These are phyloP conservation scores for Akabosia matsudoensis DNA, from an alignment of 1,140 invertebrate species.

Conservation along the genomic window DNA sequence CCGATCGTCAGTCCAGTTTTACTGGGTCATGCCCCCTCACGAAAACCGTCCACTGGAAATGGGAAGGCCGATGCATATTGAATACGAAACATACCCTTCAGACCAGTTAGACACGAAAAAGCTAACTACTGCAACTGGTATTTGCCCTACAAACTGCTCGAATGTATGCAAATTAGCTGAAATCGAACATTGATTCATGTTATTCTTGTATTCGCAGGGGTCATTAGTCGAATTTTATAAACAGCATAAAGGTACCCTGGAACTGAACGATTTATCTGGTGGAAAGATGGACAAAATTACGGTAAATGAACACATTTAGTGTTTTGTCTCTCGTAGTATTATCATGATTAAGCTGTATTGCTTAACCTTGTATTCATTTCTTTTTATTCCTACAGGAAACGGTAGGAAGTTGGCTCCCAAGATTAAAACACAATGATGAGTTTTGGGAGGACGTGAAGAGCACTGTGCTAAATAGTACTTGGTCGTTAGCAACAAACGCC, in stretches of 20 bases:
- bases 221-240: slow-evolving; percentile 43
- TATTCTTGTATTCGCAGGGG: slow-evolving; percentile 32
- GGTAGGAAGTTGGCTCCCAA: slow-evolving; percentile 35
- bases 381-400: slow-evolving; percentile 31
- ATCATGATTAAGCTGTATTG: background rate
- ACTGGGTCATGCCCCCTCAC: slow-evolving; percentile 90
- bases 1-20: slow-evolving; percentile 78
- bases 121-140: slow-evolving; percentile 36
- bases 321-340: background rate
- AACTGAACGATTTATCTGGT: slow-evolving; percentile 39
- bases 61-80: slow-evolving; percentile 44
- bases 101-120: slow-evolving; percentile 40
- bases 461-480: slow-evolving; percentile 10
- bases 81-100: slow-evolving; percentile 42
- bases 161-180: background rate
- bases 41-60: slow-evolving; percentile 80
- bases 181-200: background rate
- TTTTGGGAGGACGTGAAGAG: slow-evolving; percentile 42
- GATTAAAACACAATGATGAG: slow-evolving; percentile 33
- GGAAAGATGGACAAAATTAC: slow-evolving; percentile 35
- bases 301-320: background rate
- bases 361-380: background rate
- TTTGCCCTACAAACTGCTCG: background rate
- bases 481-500: background rate
- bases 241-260: slow-evolving; percentile 36